Evolutionary conservation across 2,888 invertebrate species (phyloP).

Genomic region (Diloba caeruleocephala): DNA sequence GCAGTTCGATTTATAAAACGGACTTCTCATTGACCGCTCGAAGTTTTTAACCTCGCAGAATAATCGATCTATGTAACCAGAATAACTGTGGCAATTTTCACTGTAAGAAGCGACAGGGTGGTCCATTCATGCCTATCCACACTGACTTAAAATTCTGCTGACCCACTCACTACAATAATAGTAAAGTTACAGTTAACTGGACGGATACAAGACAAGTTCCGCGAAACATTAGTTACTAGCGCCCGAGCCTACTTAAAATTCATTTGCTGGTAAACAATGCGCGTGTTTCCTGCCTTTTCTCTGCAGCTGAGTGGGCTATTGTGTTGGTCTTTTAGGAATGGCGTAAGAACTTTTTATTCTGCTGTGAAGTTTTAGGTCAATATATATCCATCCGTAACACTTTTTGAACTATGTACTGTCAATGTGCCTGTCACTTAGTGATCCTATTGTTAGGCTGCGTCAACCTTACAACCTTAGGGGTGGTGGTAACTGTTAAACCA

Average conservation of each 20-base stretch:
- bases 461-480: too few relatives aligned
- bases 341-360: constrained; percentile 6
- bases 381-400: not conserved
- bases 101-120: too few relatives aligned
- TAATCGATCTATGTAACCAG: too few relatives aligned
- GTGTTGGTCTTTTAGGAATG: constrained; percentile 9
- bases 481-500: too few relatives aligned
- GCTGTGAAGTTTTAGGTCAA: constrained; percentile 18
- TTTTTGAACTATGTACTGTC: constrained; percentile 1
- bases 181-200: constrained; percentile 17
- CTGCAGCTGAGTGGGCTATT: constrained; percentile 18
- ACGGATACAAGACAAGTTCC: constrained; percentile 31
- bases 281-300: constrained; percentile 63
- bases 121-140: not conserved
- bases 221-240: constrained; percentile 39
- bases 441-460: too few relatives aligned
- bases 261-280: constrained; percentile 45
- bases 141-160: constrained; percentile 3
- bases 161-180: constrained; percentile 17
- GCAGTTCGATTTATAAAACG: too few relatives aligned
- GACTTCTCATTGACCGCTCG: too few relatives aligned
- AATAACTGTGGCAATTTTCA: too few relatives aligned
- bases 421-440: not conserved
- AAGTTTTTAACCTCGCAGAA: too few relatives aligned
- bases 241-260: constrained; percentile 49